Percentiles rank a stretch among this genome's conserved stretches.
Evolutionary conservation across 2,888 invertebrate genomes (phyloP).

Genomic region (Drosophila diplacantha): DNA sequence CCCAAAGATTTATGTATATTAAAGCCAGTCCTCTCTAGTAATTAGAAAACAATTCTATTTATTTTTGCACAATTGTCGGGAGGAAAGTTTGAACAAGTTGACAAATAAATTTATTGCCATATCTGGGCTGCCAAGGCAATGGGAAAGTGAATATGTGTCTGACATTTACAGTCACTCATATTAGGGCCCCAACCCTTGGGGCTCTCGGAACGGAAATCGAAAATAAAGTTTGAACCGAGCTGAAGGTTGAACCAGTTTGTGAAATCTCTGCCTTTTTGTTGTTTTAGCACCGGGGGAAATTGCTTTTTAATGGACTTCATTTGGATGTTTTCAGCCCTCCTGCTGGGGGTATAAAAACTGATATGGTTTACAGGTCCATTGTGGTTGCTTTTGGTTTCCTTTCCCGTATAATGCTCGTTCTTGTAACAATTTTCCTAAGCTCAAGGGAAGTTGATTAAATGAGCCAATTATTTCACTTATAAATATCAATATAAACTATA

Average conservation of each 20-base stretch:
- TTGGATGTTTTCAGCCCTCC: slow-evolving; percentile 26
- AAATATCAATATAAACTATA: background rate
- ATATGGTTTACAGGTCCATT: slow-evolving; percentile 11
- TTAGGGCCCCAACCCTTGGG: slow-evolving; percentile 18
- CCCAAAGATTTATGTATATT: slow-evolving; percentile 49
- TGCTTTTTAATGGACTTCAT: slow-evolving; percentile 46
- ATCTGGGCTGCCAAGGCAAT: slow-evolving; percentile 34
- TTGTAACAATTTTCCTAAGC: background rate
- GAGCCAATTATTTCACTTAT: background rate
- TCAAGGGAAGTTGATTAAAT: background rate
- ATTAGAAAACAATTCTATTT: slow-evolving; percentile 52
- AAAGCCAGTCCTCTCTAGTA: slow-evolving; percentile 54
- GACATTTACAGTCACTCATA: slow-evolving; percentile 33
- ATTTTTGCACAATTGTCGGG: slow-evolving; percentile 29
- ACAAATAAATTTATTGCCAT: slow-evolving; percentile 63
- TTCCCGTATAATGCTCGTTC: background rate
- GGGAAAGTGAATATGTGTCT: slow-evolving; percentile 40
- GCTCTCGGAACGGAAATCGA: slow-evolving; percentile 59
- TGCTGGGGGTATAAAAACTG: slow-evolving; percentile 23
- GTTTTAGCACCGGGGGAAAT: slow-evolving; percentile 36
- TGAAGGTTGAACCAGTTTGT: slow-evolving; percentile 43
- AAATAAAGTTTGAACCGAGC: slow-evolving; percentile 60
- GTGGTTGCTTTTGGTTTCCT: slow-evolving; percentile 4
- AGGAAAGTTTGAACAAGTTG: slow-evolving; percentile 40
- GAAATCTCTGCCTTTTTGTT: slow-evolving; percentile 19